Conservation (phyloP, 2,888 invertebrate genomes). For the Sacculina carcini region DNA sequence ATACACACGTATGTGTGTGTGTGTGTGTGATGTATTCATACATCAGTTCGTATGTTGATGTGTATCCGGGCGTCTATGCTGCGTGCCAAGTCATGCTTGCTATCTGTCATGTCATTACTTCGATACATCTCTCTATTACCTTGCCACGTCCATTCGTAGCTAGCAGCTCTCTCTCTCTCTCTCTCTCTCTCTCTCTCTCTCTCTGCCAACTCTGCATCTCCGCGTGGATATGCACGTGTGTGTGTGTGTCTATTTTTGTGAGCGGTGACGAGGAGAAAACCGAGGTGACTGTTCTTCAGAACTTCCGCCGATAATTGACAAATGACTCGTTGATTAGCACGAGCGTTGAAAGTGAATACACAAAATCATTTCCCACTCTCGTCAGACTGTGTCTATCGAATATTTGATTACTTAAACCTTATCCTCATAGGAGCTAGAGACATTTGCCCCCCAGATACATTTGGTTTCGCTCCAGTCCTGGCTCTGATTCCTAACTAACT, state of each 20-base stretch:
- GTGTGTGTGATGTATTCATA: neutral
- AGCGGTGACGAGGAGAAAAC: neutral
- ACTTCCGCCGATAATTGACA: too few relatives aligned
- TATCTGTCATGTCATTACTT: neutral
- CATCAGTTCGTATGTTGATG: neutral
- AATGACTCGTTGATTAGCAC: too few relatives aligned
- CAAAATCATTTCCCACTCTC: too few relatives aligned
- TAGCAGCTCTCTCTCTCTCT: too few relatives aligned
- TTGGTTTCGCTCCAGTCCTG: too few relatives aligned
- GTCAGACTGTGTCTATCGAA: too few relatives aligned
- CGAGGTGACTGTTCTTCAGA: neutral
- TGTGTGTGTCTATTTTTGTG: neutral
- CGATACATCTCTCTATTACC: neutral
- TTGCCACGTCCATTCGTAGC: neutral
- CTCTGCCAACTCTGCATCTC: conserved; percentile 7
- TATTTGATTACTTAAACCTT: too few relatives aligned
- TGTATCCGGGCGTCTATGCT: too few relatives aligned
- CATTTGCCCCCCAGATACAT: too few relatives aligned
- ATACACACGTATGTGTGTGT: neutral
- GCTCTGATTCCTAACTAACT: too few relatives aligned
- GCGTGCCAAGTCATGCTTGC: neutral
- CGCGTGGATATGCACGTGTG: neutral
- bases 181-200: conserved; percentile 5
- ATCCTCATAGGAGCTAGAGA: too few relatives aligned
- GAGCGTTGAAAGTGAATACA: too few relatives aligned